These are phyloP conservation scores for Solea senegalensis DNA, from an alignment of 2,113 vertebrate genomes.

Conservation along the genomic window DNA sequence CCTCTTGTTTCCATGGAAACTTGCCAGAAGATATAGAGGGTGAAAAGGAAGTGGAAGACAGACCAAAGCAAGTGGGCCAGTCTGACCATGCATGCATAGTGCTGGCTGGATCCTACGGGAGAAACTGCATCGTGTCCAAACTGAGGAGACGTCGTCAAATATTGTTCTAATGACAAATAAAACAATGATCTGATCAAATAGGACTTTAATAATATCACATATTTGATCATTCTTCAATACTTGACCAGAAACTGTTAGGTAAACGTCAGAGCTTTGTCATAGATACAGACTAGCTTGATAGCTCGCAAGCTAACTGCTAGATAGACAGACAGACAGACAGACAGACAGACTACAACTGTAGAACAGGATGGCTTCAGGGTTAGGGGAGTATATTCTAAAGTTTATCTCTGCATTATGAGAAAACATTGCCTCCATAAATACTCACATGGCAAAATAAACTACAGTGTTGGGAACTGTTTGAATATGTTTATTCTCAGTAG, in stretches of 20 bases:
- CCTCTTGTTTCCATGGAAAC: conserved; percentile 85
- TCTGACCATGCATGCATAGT: conserved; percentile 72
- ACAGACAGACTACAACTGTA: neutral
- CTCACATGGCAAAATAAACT: conserved; percentile 1
- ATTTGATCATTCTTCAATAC: too few species aligned
- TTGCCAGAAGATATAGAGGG: conserved; percentile 69
- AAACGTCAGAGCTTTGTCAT: too few species aligned
- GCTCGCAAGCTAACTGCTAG: too few species aligned
- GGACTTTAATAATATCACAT: too few species aligned
- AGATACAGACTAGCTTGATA: too few species aligned
- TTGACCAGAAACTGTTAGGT: too few species aligned
- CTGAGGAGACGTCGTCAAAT: conserved; percentile 17
- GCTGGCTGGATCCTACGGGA: conserved; percentile 63
- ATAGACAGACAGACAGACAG: too few species aligned
- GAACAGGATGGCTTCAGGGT: conserved; percentile 15
- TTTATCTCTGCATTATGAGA: conserved; percentile 5
- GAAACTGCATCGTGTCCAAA: conserved; percentile 41
- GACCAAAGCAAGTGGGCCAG: conserved; percentile 75
- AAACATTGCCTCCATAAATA: conserved; percentile 16
- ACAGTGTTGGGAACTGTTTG: neutral
- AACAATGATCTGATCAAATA: too few species aligned
- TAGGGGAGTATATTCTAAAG: conserved; percentile 1
- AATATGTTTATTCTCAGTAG: conserved; percentile 25
- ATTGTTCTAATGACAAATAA: neutral
- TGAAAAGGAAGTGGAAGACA: conserved; percentile 62